A percentile compares a stretch with the other conserved stretches of the same genome.
These are phyloP conservation scores for Lepidurus apus DNA, from an alignment of 1,140 invertebrate species.

Conservation along the genomic window DNA sequence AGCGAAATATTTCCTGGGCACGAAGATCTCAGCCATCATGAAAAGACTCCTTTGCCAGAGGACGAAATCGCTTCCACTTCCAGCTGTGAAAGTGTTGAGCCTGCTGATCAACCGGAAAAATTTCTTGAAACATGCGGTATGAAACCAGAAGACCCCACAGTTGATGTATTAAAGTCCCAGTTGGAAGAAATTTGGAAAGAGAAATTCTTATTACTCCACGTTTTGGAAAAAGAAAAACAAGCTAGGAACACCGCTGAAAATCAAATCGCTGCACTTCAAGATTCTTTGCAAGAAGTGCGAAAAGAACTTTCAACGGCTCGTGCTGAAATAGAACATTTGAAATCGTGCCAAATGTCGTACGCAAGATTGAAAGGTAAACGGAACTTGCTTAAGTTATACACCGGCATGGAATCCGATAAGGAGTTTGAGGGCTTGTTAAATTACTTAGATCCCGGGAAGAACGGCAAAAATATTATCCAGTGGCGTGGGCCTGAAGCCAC, in stretches of 20 bases:
- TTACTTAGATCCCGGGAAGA: slow-evolving; percentile 27
- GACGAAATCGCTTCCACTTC: background rate
- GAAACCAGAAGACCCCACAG: background rate
- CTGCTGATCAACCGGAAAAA: background rate
- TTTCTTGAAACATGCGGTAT: background rate
- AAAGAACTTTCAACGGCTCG: background rate
- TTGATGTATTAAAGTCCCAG: background rate
- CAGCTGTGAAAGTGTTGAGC: background rate
- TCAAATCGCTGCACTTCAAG: background rate
- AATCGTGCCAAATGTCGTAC: background rate
- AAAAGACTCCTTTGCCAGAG: background rate
- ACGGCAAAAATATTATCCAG: background rate
- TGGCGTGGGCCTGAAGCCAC: slow-evolving; percentile 14
- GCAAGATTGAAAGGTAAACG: background rate
- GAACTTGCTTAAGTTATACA: background rate
- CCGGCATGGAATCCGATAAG: background rate
- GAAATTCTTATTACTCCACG: background rate
- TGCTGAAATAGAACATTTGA: background rate
- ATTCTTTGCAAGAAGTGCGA: background rate
- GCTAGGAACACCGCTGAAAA: background rate
- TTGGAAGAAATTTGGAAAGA: background rate
- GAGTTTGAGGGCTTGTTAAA: background rate
- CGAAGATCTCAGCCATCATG: background rate
- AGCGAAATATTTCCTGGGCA: background rate
- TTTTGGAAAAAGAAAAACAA: background rate